Evolutionary conservation across 2,888 invertebrate genomes (phyloP).

Genomic region (Lasioglossum figueresi): DNA sequence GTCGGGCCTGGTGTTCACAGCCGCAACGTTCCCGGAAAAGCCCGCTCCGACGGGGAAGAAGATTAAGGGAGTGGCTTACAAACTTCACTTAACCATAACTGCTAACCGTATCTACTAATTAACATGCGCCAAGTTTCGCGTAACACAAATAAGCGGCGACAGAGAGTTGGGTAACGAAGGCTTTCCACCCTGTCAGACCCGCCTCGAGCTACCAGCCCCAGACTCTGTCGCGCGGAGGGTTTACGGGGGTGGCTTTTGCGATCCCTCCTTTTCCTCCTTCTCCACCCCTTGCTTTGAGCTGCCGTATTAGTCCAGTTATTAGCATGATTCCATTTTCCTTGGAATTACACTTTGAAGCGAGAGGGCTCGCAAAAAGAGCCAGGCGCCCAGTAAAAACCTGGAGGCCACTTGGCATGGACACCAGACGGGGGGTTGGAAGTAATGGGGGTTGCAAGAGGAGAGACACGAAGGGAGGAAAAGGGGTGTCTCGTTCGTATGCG

Average conservation of each 20-base stretch:
- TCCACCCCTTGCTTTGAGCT: slow-evolving; percentile 25
- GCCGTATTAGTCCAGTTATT: slow-evolving; percentile 58
- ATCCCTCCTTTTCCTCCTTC: not conserved
- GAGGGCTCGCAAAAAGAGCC: slow-evolving; percentile 21
- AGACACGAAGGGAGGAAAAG: not conserved
- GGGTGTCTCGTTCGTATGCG: slow-evolving; percentile 10
- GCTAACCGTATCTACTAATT: slow-evolving; percentile 70
- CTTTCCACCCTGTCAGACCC: slow-evolving; percentile 59
- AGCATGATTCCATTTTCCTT: slow-evolving; percentile 54
- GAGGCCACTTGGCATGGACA: slow-evolving; percentile 23
- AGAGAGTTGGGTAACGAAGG: slow-evolving; percentile 67
- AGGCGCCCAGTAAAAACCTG: slow-evolving; percentile 8
- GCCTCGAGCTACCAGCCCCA: slow-evolving; percentile 31
- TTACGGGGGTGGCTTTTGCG: slow-evolving; percentile 16
- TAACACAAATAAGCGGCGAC: slow-evolving; percentile 70
- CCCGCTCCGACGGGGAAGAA: slow-evolving; percentile 12
- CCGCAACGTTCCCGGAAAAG: slow-evolving; percentile 16
- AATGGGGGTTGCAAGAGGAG: not conserved
- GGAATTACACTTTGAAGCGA: slow-evolving; percentile 42
- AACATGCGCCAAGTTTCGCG: slow-evolving; percentile 68
- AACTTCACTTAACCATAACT: slow-evolving; percentile 67
- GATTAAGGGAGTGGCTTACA: slow-evolving; percentile 42
- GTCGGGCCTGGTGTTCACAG: slow-evolving; percentile 16
- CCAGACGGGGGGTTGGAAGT: not conserved
- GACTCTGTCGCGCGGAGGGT: not conserved